Conservation (phyloP, 2,888 invertebrate genomes). For the Pandemis heparana region DNA sequence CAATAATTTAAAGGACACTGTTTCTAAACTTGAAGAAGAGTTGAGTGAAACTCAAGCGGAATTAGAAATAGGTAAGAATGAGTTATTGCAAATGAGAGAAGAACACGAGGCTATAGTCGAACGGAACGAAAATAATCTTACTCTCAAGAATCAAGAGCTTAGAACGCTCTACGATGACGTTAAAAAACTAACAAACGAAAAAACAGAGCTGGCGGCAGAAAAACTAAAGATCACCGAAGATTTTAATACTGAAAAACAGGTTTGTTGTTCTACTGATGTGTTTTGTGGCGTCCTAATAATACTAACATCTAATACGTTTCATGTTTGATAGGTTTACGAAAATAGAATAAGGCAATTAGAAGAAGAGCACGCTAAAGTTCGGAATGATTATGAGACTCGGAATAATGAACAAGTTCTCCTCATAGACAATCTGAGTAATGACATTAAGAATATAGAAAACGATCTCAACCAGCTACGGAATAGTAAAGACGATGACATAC, state of each 20-base stretch:
- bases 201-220: slow-evolving; percentile 52
- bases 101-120: slow-evolving; percentile 64
- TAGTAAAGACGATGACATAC: slow-evolving; percentile 61
- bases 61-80: slow-evolving; percentile 71
- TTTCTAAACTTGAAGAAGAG: slow-evolving; percentile 64
- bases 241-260: slow-evolving; percentile 65
- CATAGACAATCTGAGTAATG: slow-evolving; percentile 53
- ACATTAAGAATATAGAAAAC: slow-evolving; percentile 57
- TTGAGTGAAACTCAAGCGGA: slow-evolving; percentile 69
- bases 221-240: slow-evolving; percentile 56
- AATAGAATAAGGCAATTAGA: slow-evolving; percentile 57
- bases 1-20: slow-evolving; percentile 64
- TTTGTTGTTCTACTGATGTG: slow-evolving; percentile 57
- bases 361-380: slow-evolving; percentile 51
- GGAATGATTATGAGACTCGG: slow-evolving; percentile 51
- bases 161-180: slow-evolving; percentile 63
- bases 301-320: slow-evolving; percentile 45
- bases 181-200: slow-evolving; percentile 54
- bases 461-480: slow-evolving; percentile 55
- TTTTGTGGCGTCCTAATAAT: slow-evolving; percentile 52
- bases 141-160: slow-evolving; percentile 67
- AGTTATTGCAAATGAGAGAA: slow-evolving; percentile 63
- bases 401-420: slow-evolving; percentile 56
- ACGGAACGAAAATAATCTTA: slow-evolving; percentile 59
- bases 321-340: slow-evolving; percentile 67